Evolutionary conservation across 2,888 invertebrate genomes (phyloP).

Genomic region (Drosophila parthenogenetica): DNA sequence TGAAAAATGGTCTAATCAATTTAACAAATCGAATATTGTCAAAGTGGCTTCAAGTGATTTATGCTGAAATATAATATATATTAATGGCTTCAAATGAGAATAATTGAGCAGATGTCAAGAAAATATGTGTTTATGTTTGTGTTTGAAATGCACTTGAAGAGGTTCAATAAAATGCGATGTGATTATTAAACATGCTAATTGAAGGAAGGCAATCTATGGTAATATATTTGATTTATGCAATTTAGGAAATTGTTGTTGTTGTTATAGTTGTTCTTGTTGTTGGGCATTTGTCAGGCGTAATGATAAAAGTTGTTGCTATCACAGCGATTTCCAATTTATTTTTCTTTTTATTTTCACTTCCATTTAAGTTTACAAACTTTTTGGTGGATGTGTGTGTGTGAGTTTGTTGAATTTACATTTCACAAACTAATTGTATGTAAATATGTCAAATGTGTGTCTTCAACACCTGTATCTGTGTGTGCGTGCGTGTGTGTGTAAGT

Average conservation of each 20-base stretch:
- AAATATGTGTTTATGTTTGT: background rate
- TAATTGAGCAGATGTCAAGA: background rate
- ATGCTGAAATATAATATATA: background rate
- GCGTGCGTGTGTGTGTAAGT: slow-evolving; percentile 15
- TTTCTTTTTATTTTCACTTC: slow-evolving; percentile 35
- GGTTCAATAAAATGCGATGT: background rate
- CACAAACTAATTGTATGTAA: slow-evolving; percentile 80
- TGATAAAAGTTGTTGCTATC: slow-evolving; percentile 56
- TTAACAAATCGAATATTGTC: background rate
- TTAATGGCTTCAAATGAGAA: background rate
- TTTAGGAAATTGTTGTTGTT: slow-evolving; percentile 28
- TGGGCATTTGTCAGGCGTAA: slow-evolving; percentile 48
- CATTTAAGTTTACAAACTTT: slow-evolving; percentile 45
- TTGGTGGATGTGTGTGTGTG: slow-evolving; percentile 21
- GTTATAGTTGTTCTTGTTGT: slow-evolving; percentile 29
- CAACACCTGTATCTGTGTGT: slow-evolving; percentile 64
- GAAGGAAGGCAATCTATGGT: slow-evolving; percentile 56
- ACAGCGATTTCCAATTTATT: slow-evolving; percentile 66
- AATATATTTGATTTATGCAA: slow-evolving; percentile 64
- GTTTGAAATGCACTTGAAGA: background rate
- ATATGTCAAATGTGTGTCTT: slow-evolving; percentile 78
- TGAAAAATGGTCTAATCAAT: background rate
- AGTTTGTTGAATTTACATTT: slow-evolving; percentile 65
- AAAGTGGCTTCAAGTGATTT: background rate
- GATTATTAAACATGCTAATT: slow-evolving; percentile 31